A percentile compares a stretch with the other conserved stretches of the same genome.
Conservation (phyloP, 2,797 vertebrate genomes). For the Centroberyx gerrardi region DNA sequence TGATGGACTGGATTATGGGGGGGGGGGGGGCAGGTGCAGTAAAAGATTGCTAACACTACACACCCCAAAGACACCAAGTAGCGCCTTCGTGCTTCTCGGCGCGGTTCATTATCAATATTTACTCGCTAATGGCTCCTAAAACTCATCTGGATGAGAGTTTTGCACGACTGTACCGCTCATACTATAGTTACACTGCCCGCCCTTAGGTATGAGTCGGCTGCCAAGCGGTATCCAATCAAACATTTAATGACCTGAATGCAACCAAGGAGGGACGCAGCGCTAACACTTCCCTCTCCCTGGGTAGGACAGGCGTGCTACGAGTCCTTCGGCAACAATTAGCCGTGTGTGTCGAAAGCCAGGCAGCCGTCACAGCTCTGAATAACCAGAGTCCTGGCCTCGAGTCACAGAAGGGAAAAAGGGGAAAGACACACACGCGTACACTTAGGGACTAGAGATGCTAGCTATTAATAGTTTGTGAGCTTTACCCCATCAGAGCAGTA, state of each 20-base stretch:
- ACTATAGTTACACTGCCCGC: background rate
- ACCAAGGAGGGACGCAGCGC: constrained; percentile 5
- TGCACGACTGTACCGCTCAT: constrained; percentile 1
- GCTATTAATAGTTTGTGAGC: constrained; percentile 70
- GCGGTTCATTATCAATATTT: constrained; percentile 52
- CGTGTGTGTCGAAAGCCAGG: constrained; percentile 35
- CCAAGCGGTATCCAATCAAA: constrained; percentile 54
- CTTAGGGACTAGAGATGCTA: constrained; percentile 34
- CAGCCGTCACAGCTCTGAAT: constrained; percentile 17
- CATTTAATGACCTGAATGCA: constrained; percentile 42
- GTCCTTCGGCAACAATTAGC: constrained; percentile 39
- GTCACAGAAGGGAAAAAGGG: constrained; percentile 8
- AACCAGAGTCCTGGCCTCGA: constrained; percentile 3
- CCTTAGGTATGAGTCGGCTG: constrained; percentile 32
- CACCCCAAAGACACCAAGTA: constrained; percentile 30
- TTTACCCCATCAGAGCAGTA: constrained; percentile 46
- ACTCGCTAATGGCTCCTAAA: constrained; percentile 40
- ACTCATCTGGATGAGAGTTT: constrained; percentile 23
- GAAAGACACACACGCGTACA: background rate
- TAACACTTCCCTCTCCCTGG: constrained; percentile 16
- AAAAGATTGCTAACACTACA: constrained; percentile 9
- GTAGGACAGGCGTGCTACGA: constrained; percentile 4
- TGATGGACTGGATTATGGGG: no score
- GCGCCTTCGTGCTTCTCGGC: constrained; percentile 35
- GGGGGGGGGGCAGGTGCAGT: background rate